Evolutionary conservation across 2,888 invertebrate genomes (phyloP), one percentile per base, ranked within the genome.

Genomic region (Xestia rhomboidea): DNA sequence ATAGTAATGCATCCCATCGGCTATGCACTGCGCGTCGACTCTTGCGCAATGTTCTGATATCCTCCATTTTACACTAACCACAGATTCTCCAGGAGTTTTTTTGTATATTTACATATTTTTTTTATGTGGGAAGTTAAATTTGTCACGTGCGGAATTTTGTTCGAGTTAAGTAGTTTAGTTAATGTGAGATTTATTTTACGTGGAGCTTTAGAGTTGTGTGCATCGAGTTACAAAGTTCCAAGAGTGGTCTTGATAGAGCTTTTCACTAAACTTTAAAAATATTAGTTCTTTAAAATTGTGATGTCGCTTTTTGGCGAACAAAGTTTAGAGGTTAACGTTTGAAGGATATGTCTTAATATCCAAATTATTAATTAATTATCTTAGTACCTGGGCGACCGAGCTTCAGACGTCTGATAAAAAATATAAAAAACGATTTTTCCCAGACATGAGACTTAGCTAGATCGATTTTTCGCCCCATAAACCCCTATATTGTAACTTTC

Each of bases 21-120:
- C 67, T 80, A 90, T 91, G 87, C 90, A 72, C 54, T 49, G 34
- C 83, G 87, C 89, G 89, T 88, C 54, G 10, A 30, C 70, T 73
- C 89, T 91, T 91, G 88, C 90, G 91, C 89, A 92, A 92, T 88
- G 83, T 82, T 86, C 88, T 88, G 85, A 90, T 91, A 90, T 84
- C 82, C 86, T 71, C 77, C 79, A 84, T 81, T 83, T 77, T 73
- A 83, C 82, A 78, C 85, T 81, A 82, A 88, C 81, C 68, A 87
- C 79, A 82, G 83, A 78, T 76, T 75, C 38, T 63, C 80, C 66
- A 67, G 38, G 57, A 41, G 54, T 77, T 76, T 73, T 68, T 72
- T 76, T 68, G 54, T 69, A 34, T 64, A 83, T 77, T 83, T 67
- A 67, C 68, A 69, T 51, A 6, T 66, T n/a, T 68, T n/a, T 68